Evolutionary conservation across 2,888 invertebrate genomes (phyloP), one percentile per base, ranked within the genome.

Genomic region (Pseudeuparius sepicola): DNA sequence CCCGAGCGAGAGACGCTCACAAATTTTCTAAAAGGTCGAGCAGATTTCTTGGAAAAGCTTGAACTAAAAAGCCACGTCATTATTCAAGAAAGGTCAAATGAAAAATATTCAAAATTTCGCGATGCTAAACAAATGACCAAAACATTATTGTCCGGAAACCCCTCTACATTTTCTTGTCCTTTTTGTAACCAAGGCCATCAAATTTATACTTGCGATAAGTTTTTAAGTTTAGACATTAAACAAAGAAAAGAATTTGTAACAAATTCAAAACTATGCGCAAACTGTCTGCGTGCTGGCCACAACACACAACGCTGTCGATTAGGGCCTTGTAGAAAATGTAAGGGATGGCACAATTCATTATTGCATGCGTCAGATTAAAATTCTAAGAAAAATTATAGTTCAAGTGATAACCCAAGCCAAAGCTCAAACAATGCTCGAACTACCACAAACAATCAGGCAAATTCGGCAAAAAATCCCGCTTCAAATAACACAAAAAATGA

Each of bases 171-270:
- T 20, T 17, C 26, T n/a, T 35, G 31, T 18, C 5, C 16, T n/a
- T 34, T 10, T 15, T 34, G 38, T 14, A 13, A 35, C 15, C 18
- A 17, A 11, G 18, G 31, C 6, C 34, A 34, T 23, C 12, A 34
- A 6, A 38, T 38, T 23, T 38, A 38, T 10, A 15, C 30, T 6
- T 38, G 38, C 12, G 23, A 18, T 5, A 16, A 25, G 9, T 38
- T 38, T 18, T 16, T 33, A 0, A 23, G 16, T 2, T 14, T 28
- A 11, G 7, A 2, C 14, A 16, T 30, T 9, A 5, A 4, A 2
- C 14, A 37, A 4, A 20, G 17, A 28, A 14, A 24, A 4, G 2
- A 16, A n/a, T 18, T 18, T 7, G 32, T 37, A 13, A 17, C 26
- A 7, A 14, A 28, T 4, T 14, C 32, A 17, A 18, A 14, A 4